A percentile compares a stretch with the other conserved stretches of the same genome.
phyloP scores from a whole-genome alignment of 2,113 vertebrate species.

The Urocynchramus pylzowi region DNA sequence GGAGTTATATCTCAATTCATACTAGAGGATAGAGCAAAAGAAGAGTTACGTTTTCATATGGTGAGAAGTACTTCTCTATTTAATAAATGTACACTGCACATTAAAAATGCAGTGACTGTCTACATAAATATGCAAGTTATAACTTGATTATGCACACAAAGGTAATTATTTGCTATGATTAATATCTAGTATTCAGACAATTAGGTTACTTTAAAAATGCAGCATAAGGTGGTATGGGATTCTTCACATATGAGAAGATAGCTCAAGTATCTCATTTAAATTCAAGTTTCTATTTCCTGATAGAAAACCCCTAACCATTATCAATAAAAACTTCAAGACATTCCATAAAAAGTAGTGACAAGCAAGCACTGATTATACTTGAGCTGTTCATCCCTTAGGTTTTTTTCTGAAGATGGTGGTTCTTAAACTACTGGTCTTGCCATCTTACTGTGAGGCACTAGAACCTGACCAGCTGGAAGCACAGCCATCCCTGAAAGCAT shows the following conservation, averaged over 20 bases:
- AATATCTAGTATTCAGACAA: not conserved
- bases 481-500: not conserved
- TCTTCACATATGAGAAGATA: not conserved
- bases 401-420: not conserved
- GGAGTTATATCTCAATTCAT: not conserved
- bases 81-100: not conserved
- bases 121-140: not conserved
- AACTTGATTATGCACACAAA: not conserved
- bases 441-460: not conserved
- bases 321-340: not conserved
- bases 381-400: not conserved
- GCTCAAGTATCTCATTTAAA: not conserved
- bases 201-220: not conserved
- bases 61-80: not conserved
- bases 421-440: not conserved
- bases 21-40: not conserved
- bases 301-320: not conserved
- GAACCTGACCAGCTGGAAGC: not conserved
- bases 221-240: not conserved
- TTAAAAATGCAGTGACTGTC: not conserved
- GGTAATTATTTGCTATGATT: not conserved
- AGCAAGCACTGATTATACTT: not conserved
- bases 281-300: not conserved
- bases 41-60: not conserved
- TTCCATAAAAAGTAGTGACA: not conserved